These are phyloP conservation scores for Drosophila dunni DNA, from an alignment of 1,140 invertebrate species.

Conservation along the genomic window DNA sequence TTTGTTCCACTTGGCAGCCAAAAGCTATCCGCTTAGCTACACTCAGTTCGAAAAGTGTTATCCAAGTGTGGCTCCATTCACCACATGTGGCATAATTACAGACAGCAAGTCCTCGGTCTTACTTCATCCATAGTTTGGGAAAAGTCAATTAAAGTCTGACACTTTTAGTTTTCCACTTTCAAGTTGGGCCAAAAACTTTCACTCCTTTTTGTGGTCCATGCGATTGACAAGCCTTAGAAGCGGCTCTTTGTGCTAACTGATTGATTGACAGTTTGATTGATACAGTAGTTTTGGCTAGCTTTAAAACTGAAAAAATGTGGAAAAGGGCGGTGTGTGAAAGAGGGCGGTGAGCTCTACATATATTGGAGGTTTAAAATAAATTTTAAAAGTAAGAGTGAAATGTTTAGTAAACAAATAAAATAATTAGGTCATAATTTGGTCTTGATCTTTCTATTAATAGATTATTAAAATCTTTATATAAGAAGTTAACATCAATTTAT, in stretches of 20 bases:
- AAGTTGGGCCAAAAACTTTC: slow-evolving; percentile 25
- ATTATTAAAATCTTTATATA: no score
- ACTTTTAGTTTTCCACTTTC: slow-evolving; percentile 46
- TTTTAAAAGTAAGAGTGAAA: no score
- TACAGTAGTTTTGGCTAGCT: not conserved
- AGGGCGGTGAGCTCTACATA: no score
- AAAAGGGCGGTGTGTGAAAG: no score
- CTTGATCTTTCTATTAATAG: no score
- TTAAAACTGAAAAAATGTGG: not conserved
- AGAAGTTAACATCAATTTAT: no score
- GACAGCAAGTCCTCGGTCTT: slow-evolving; percentile 34
- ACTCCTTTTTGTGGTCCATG: slow-evolving; percentile 52
- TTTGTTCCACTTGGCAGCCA: slow-evolving; percentile 52
- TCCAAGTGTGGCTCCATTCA: slow-evolving; percentile 40
- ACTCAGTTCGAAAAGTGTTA: not conserved
- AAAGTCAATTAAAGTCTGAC: slow-evolving; percentile 53
- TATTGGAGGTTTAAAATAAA: no score
- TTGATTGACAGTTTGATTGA: slow-evolving; percentile 5
- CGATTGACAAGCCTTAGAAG: slow-evolving; percentile 58
- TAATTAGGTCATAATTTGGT: no score
- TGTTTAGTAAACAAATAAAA: no score
- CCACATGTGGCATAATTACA: slow-evolving; percentile 78
- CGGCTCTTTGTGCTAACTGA: slow-evolving; percentile 1
- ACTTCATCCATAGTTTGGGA: slow-evolving; percentile 62
- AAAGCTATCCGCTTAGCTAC: not conserved